Percentiles rank a stretch among this genome's conserved stretches.
Conservation (phyloP, 2,113 vertebrate genomes). For the Craseonycteris thonglongyai region DNA sequence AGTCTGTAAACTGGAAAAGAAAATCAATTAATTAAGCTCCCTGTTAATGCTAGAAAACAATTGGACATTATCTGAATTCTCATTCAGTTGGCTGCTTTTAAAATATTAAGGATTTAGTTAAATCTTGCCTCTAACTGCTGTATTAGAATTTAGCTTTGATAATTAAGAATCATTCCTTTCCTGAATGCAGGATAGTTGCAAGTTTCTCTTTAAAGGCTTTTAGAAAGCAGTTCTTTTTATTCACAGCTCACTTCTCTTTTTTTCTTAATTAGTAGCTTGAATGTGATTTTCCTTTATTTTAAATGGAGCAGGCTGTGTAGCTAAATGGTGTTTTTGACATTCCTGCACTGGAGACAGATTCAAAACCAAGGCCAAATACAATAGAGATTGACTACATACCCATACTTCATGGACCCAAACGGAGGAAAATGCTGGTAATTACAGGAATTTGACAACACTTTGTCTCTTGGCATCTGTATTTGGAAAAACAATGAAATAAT, state of each 20-base stretch:
- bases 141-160: neutral
- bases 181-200: neutral
- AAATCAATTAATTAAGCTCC: neutral
- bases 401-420: slow-evolving; percentile 17
- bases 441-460: slow-evolving; percentile 39
- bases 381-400: slow-evolving; percentile 50
- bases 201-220: slow-evolving; percentile 35
- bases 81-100: neutral
- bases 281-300: slow-evolving; percentile 13
- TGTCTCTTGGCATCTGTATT: slow-evolving; percentile 64
- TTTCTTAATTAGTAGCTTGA: slow-evolving; percentile 59
- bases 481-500: slow-evolving; percentile 60
- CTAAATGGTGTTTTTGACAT: slow-evolving; percentile 52
- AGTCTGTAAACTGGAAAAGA: neutral
- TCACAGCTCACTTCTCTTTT: slow-evolving; percentile 41
- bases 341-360: slow-evolving; percentile 28
- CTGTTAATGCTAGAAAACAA: neutral
- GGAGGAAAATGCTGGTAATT: slow-evolving; percentile 48
- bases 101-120: neutral
- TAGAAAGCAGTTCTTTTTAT: slow-evolving; percentile 35
- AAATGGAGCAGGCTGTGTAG: slow-evolving; percentile 35
- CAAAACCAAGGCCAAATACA: slow-evolving; percentile 28
- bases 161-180: slow-evolving; percentile 5
- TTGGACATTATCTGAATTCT: neutral
- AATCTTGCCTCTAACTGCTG: slow-evolving; percentile 1